Evolutionary conservation across 2,113 vertebrate species (phyloP), one percentile per base, ranked within the genome.

Genomic region (Trogon melanurus): DNA sequence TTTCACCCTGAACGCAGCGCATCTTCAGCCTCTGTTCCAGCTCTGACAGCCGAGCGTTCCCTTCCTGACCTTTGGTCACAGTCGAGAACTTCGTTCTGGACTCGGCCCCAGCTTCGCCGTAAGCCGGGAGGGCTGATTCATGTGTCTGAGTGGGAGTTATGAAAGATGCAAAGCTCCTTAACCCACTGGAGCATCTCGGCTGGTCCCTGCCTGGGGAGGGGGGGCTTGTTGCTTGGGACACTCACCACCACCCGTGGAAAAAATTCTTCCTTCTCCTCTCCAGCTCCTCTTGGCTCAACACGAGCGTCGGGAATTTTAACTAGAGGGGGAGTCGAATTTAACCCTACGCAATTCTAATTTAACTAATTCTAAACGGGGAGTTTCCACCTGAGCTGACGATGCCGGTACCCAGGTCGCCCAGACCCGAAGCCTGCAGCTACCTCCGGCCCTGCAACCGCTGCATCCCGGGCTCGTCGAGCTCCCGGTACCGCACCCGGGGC

Each of bases 361-460:
- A 83, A 26, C 15, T 25, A 21, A 19, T 34, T 48, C 20, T 3
- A 10, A 20, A 41, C 0, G 19, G 16, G 2, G 29, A 23, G 6
- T 29, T 74, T 8, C 25, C 61, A 34, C 50, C 41, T 4, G 30
- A 32, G 74, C 50, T 2, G 56, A 19, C 19, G 27, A 6, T 8
- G 3, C 36, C 4, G 44, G 16, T 15, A 11, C 27, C 32, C 38
- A 3, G 27, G 7, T 16, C 9, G n/a, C 8, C 30, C 3, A 14
- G 20, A 25, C 8, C 34, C 5, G 23, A 26, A 26, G 25, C 50
- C n/a, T 5, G 71, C 30, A 13, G 13, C 29, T 7, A 5, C 8
- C 4, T 4, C 19, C 6, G 34, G 30, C 45, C 41, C 38, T 8
- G 62, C 4, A 13, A 1, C 9, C 1, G 34, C 7, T 0, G 61